Conservation (phyloP, 2,888 invertebrate genomes). For the Leucania comma region DNA sequence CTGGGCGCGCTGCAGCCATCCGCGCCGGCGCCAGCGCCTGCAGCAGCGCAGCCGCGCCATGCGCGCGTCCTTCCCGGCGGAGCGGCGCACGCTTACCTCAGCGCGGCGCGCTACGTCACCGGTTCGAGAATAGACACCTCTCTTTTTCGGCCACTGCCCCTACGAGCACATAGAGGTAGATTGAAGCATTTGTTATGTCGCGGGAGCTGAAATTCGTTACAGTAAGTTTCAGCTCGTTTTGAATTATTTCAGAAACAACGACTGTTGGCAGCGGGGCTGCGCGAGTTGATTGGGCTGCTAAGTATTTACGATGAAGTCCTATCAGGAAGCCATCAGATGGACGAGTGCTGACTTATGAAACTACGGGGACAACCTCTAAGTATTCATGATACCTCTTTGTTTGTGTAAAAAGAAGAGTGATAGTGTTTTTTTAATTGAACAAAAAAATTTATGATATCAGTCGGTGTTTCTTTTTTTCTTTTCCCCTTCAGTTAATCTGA, state of each 20-base stretch:
- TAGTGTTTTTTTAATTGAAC: slow-evolving; percentile 15
- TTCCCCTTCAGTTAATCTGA: neutral
- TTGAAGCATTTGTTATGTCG: neutral
- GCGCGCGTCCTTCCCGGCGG: slow-evolving; percentile 77
- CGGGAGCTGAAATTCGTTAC: neutral
- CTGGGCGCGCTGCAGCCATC: slow-evolving; percentile 89
- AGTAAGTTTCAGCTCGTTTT: neutral
- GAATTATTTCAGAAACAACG: slow-evolving; percentile 77
- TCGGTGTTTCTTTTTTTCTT: neutral
- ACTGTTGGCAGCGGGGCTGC: slow-evolving; percentile 81
- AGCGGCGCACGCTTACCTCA: slow-evolving; percentile 95
- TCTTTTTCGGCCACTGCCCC: slow-evolving; percentile 83
- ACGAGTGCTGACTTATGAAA: neutral
- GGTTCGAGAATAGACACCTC: slow-evolving; percentile 90
- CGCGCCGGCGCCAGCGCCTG: slow-evolving; percentile 42
- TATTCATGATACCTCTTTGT: neutral
- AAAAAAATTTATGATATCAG: slow-evolving; percentile 14
- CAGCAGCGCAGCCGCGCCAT: slow-evolving; percentile 45
- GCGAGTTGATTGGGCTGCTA: slow-evolving; percentile 95
- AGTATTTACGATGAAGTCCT: slow-evolving; percentile 90
- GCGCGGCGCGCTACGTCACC: slow-evolving; percentile 95
- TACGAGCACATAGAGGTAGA: slow-evolving; percentile 81
- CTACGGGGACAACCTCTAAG: neutral
- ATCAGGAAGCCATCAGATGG: neutral
- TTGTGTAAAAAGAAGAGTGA: slow-evolving; percentile 13